Evolutionary conservation across 2,113 vertebrate genomes (phyloP).

Genomic region (Blennius ocellaris): DNA sequence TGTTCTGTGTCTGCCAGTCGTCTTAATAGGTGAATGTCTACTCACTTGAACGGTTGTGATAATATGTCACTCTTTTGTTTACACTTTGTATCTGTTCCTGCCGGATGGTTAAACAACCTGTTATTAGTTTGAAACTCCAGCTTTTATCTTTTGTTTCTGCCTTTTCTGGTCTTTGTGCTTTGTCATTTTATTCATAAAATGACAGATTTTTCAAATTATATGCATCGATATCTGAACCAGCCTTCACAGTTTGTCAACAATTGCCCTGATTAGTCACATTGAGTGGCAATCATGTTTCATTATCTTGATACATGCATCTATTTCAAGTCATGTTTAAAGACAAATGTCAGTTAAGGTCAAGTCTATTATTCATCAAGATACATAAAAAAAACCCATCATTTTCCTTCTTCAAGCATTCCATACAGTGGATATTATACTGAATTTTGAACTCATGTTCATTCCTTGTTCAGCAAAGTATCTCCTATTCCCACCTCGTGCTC

Average conservation of each 20-base stretch:
- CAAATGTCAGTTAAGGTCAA: conserved; percentile 21
- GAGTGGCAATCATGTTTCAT: background rate
- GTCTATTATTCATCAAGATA: background rate
- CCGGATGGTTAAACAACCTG: too few relatives aligned
- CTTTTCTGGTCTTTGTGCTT: too few relatives aligned
- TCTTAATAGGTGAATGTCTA: too few relatives aligned
- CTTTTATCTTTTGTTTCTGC: background rate
- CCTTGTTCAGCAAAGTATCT: too few relatives aligned
- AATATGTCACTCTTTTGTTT: too few relatives aligned
- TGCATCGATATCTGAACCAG: background rate
- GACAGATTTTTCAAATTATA: background rate
- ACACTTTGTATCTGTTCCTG: too few relatives aligned
- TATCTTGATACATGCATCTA: background rate
- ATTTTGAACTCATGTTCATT: background rate
- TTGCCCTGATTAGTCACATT: background rate
- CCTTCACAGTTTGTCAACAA: background rate
- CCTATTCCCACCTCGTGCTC: too few relatives aligned
- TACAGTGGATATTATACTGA: background rate
- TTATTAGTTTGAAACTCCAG: background rate
- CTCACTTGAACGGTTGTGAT: too few relatives aligned
- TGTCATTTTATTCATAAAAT: background rate
- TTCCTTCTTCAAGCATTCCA: background rate
- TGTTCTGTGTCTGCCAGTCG: too few relatives aligned
- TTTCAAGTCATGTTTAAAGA: background rate
- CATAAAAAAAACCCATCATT: background rate